Percentiles rank a stretch among this genome's conserved stretches.
Conservation (phyloP, 2,797 vertebrate species). For the Hafferia zeledoni region DNA sequence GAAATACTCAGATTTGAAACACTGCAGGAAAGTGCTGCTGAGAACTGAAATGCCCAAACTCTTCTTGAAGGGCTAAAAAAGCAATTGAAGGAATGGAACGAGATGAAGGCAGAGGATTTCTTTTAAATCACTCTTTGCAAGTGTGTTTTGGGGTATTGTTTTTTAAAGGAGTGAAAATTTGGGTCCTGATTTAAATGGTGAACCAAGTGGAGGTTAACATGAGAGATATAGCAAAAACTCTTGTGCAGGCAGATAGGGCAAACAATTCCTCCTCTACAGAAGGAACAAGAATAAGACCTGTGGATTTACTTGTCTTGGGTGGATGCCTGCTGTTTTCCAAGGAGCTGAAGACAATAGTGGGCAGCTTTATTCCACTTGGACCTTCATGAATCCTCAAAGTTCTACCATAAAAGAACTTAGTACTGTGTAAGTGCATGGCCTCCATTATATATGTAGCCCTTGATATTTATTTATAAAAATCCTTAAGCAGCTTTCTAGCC, state of each 20-base stretch:
- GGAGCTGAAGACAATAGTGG: background rate
- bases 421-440: background rate
- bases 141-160: background rate
- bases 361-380: background rate
- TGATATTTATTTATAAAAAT: background rate
- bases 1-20: background rate
- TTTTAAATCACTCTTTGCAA: background rate
- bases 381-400: background rate
- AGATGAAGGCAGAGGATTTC: background rate
- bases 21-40: background rate
- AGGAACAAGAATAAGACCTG: background rate
- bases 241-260: background rate
- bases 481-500: background rate
- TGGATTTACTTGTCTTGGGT: background rate
- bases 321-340: background rate
- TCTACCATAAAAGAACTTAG: background rate
- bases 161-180: background rate
- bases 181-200: background rate
- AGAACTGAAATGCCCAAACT: background rate
- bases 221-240: background rate
- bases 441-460: background rate
- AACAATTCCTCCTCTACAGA: background rate
- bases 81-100: background rate
- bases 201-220: background rate
- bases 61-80: background rate